Evolutionary conservation across 2,113 vertebrate genomes (phyloP).

Genomic region (Anthoscopus minutus): DNA sequence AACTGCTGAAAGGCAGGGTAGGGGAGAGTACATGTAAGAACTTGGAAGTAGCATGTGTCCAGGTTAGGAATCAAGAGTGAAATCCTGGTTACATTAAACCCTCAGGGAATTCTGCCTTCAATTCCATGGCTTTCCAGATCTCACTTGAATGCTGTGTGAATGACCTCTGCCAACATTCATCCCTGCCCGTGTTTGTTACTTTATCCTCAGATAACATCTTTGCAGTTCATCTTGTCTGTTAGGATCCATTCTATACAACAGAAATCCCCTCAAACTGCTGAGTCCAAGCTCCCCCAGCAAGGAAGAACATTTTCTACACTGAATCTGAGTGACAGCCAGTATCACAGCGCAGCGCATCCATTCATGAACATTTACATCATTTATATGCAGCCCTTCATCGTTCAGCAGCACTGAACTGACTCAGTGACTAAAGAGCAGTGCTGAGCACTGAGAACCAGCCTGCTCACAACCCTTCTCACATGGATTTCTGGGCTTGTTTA

Average conservation of each 20-base stretch:
- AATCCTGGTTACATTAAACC: background rate
- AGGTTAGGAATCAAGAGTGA: background rate
- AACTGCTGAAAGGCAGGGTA: background rate
- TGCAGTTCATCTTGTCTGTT: background rate
- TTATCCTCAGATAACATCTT: background rate
- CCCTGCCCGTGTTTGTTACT: background rate
- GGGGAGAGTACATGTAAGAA: rapidly evolving
- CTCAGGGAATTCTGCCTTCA: background rate
- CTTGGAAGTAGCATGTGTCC: background rate
- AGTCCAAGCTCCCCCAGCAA: background rate
- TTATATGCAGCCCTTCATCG: background rate
- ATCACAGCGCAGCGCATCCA: background rate
- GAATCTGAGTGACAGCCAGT: background rate
- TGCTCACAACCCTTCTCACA: background rate
- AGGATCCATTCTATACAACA: background rate
- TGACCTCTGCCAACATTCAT: background rate
- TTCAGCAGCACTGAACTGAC: background rate
- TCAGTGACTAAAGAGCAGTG: background rate
- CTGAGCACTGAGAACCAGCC: background rate
- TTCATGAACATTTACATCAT: background rate
- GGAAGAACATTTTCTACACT: background rate
- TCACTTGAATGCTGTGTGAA: background rate
- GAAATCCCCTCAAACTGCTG: background rate
- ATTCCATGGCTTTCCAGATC: background rate
- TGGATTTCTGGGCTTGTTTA: background rate